phyloP scores from a whole-genome alignment of 2,888 invertebrate species.

The Platerodrilus igneus region DNA sequence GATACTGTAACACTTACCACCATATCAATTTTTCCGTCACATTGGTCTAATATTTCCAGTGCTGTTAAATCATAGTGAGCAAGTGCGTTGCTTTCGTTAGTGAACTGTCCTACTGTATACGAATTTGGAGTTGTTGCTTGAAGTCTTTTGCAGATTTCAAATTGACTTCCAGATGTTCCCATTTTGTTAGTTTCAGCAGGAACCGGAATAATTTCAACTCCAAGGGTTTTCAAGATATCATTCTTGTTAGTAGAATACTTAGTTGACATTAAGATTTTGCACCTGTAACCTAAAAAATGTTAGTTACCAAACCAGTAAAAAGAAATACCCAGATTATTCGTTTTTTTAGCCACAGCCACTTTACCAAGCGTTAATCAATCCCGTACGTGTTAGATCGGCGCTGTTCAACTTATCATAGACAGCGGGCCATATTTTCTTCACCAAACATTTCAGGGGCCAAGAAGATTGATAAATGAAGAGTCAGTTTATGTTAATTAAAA shows the following conservation, averaged over 20 bases:
- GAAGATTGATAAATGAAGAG: too few relatives aligned
- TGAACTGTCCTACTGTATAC: conserved; percentile 92
- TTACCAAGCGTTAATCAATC: too few relatives aligned
- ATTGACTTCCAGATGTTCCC: conserved; percentile 83
- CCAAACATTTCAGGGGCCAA: too few relatives aligned
- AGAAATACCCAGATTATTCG: too few relatives aligned
- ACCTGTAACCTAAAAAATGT: conserved; percentile 87
- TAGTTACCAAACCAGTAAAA: too few relatives aligned
- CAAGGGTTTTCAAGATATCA: conserved; percentile 79
- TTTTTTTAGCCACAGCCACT: too few relatives aligned
- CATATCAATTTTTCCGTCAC: too few relatives aligned
- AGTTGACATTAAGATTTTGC: conserved; percentile 96
- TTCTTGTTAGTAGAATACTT: conserved; percentile 99
- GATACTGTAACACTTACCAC: conserved; percentile 58
- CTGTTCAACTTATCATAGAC: too few relatives aligned
- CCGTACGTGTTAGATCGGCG: too few relatives aligned
- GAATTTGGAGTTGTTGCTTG: conserved; percentile 84
- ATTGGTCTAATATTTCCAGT: conserved; percentile 84
- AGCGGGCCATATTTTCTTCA: too few relatives aligned
- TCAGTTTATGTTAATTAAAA: too few relatives aligned
- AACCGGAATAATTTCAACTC: conserved; percentile 92
- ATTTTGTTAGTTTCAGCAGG: conserved; percentile 87
- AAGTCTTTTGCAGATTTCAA: conserved; percentile 79
- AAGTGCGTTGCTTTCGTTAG: conserved; percentile 90
- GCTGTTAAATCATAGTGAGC: conserved; percentile 97